Percentiles rank a stretch among this genome's conserved stretches.
Conservation (phyloP, 2,113 vertebrate genomes). For the Rynchops niger region DNA sequence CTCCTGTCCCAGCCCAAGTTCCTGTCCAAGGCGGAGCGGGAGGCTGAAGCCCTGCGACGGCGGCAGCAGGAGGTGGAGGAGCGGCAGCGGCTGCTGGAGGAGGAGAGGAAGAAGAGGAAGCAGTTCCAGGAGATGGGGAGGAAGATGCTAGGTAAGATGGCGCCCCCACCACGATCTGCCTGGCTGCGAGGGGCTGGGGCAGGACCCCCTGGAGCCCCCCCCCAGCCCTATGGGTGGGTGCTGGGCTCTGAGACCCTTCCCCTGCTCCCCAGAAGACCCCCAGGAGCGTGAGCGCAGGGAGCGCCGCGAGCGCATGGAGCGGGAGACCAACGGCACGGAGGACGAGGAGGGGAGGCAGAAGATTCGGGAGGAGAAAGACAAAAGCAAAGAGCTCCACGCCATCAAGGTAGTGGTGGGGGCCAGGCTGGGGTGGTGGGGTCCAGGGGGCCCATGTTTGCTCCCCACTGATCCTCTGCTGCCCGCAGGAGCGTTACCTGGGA, state of each 20-base stretch:
- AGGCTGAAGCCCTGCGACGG: slow-evolving; percentile 90
- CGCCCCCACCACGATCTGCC: fast-evolving
- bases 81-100: slow-evolving; percentile 84
- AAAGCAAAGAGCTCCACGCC: slow-evolving; percentile 93
- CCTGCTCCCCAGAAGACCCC: slow-evolving; percentile 87
- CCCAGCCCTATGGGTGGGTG: background rate
- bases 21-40: slow-evolving; percentile 91
- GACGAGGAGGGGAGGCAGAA: slow-evolving; percentile 93
- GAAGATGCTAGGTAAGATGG: slow-evolving; percentile 90
- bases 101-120: slow-evolving; percentile 93
- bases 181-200: background rate
- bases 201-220: no score
- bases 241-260: background rate
- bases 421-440: fast-evolving
- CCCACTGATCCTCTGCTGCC: background rate
- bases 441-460: fast-evolving
- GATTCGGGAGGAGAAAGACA: slow-evolving; percentile 96
- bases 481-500: slow-evolving; percentile 92
- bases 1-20: slow-evolving; percentile 86
- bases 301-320: slow-evolving; percentile 91
- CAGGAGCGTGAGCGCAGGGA: slow-evolving; percentile 93
- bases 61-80: slow-evolving; percentile 89
- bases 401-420: slow-evolving; percentile 82
- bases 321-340: slow-evolving; percentile 93
- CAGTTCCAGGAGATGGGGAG: slow-evolving; percentile 94